These are phyloP conservation scores for Lomographa bimaculata DNA, from an alignment of 2,888 invertebrate species.

Conservation along the genomic window DNA sequence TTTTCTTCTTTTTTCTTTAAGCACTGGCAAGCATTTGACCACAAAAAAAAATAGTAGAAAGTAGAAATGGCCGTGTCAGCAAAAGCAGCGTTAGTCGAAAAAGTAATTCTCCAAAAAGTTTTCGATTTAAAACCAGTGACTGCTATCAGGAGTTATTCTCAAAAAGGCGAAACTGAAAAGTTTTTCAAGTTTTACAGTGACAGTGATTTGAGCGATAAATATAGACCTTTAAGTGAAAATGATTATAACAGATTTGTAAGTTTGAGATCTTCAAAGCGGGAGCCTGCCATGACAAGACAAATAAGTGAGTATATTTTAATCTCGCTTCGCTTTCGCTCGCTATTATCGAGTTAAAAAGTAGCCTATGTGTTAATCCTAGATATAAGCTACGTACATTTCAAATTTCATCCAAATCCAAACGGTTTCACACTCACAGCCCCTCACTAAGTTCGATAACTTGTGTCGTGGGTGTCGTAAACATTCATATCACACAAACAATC, in stretches of 20 bases:
- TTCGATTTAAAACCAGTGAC: conserved; percentile 43
- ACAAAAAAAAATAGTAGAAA: conserved; percentile 20
- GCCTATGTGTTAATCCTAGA: too few species aligned
- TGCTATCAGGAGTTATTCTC: conserved; percentile 39
- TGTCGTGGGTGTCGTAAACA: too few species aligned
- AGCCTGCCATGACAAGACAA: conserved; percentile 67
- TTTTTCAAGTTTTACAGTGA: conserved; percentile 66
- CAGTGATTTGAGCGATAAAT: conserved; percentile 42
- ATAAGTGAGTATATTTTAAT: conserved; percentile 70
- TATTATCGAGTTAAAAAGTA: too few species aligned
- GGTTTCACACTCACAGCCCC: too few species aligned
- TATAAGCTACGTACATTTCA: too few species aligned
- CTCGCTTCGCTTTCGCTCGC: too few species aligned
- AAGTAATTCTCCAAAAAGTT: conserved; percentile 39
- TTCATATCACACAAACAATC: too few species aligned
- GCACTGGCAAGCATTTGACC: too few species aligned
- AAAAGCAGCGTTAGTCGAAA: conserved; percentile 20
- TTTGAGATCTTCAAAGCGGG: conserved; percentile 53
- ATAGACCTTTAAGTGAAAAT: conserved; percentile 49
- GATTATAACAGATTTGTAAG: conserved; percentile 69
- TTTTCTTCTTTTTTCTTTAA: too few species aligned
- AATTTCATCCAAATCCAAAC: too few species aligned
- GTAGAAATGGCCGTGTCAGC: conserved; percentile 24
- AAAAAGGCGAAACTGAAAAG: conserved; percentile 44
- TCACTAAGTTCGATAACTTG: too few species aligned